Conservation (phyloP, 2,888 invertebrate species). For the Polydesmus complanatus region DNA sequence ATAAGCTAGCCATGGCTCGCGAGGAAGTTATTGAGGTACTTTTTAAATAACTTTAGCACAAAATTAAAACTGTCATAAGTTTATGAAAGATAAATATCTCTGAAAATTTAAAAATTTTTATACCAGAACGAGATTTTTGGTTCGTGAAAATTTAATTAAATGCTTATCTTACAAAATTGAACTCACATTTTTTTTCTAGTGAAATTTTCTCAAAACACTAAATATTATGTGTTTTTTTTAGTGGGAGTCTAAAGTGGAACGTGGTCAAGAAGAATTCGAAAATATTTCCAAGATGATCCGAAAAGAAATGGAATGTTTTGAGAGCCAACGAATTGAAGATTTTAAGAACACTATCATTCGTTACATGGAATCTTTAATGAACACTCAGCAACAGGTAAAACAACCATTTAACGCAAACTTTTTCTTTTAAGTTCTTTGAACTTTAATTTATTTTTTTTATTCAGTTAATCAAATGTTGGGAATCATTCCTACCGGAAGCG, state of each 20-base stretch:
- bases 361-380: slow-evolving; percentile 85
- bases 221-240: slow-evolving; percentile 30
- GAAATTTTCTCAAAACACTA: neutral
- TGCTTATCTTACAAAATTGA: neutral
- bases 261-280: slow-evolving; percentile 91
- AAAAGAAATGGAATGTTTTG: slow-evolving; percentile 84
- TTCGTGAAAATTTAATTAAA: neutral
- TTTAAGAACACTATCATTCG: slow-evolving; percentile 78
- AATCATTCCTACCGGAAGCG: slow-evolving; percentile 88
- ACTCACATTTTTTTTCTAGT: neutral
- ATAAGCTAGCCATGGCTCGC: slow-evolving; percentile 74
- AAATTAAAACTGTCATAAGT: neutral
- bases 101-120: neutral
- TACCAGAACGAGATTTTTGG: neutral
- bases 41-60: neutral
- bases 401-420: neutral
- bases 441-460: slow-evolving; percentile 21
- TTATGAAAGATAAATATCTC: neutral
- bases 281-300: slow-evolving; percentile 86
- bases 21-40: slow-evolving; percentile 82
- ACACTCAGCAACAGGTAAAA: slow-evolving; percentile 78
- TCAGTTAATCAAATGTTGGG: slow-evolving; percentile 86
- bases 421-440: slow-evolving; percentile 4
- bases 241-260: slow-evolving; percentile 94
- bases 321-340: slow-evolving; percentile 70